A percentile compares a stretch with the other conserved stretches of the same genome.
Evolutionary conservation across 2,113 vertebrate species (phyloP).

Genomic region (Macquaria ambigua): DNA sequence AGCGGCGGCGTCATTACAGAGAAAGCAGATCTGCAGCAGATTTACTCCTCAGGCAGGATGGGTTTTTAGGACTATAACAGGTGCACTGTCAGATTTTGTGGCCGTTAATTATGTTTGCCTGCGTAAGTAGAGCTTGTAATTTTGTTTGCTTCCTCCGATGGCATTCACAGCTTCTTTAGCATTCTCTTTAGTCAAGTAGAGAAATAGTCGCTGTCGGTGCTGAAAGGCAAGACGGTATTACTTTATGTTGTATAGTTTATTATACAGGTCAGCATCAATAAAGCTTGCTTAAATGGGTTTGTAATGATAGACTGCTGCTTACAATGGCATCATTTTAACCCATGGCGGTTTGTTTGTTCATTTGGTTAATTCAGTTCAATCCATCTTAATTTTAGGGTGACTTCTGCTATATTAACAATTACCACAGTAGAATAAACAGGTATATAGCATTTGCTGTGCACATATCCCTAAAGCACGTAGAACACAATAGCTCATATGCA

Average conservation of each 20-base stretch:
- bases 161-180: conserved; percentile 35
- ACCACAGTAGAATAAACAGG: neutral
- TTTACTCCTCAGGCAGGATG: conserved; percentile 64
- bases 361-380: neutral
- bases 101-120: conserved; percentile 69
- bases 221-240: conserved; percentile 10
- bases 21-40: conserved; percentile 54
- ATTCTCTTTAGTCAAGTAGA: conserved; percentile 24
- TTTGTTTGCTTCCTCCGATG: conserved; percentile 60
- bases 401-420: neutral
- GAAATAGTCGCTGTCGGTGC: conserved; percentile 25
- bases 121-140: conserved; percentile 68
- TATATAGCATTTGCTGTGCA: conserved; percentile 2
- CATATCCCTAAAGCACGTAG: neutral
- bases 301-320: neutral
- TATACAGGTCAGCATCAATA: conserved; percentile 22
- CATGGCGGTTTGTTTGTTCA: neutral
- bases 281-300: conserved; percentile 19
- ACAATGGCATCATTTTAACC: neutral
- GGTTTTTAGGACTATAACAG: conserved; percentile 65
- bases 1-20: conserved; percentile 37
- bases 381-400: neutral
- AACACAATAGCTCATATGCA: conserved; percentile 15
- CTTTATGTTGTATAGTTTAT: neutral
- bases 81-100: conserved; percentile 66